Percentiles rank a stretch among this genome's conserved stretches.
Evolutionary conservation across 2,113 vertebrate genomes (phyloP).

Genomic region (Oreochromis tanganicae): DNA sequence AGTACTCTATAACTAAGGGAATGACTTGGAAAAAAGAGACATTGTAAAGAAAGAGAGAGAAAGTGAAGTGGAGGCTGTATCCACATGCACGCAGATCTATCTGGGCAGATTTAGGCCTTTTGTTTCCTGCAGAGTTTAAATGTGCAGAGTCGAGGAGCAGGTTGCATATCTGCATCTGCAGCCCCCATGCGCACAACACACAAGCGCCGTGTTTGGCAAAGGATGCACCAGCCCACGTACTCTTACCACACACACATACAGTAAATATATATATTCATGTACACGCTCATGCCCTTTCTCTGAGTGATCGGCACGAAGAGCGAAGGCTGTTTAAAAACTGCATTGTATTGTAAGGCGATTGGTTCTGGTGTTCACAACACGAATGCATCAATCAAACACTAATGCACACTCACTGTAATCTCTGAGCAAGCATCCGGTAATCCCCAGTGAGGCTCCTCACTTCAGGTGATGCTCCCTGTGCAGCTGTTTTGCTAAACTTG

Average conservation of each 20-base stretch:
- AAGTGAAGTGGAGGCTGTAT: slow-evolving; percentile 21
- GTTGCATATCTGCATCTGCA: slow-evolving; percentile 64
- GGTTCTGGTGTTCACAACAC: slow-evolving; percentile 17
- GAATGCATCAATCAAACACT: slow-evolving; percentile 55
- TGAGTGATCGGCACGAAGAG: slow-evolving; percentile 25
- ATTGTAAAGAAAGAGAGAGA: not conserved
- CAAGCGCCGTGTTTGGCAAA: slow-evolving; percentile 35
- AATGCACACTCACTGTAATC: slow-evolving; percentile 52
- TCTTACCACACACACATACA: slow-evolving; percentile 49
- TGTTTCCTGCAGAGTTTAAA: slow-evolving; percentile 42
- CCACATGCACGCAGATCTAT: slow-evolving; percentile 47
- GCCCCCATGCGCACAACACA: slow-evolving; percentile 13
- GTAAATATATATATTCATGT: not conserved
- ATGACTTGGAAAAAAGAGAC: slow-evolving; percentile 30
- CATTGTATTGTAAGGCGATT: slow-evolving; percentile 41
- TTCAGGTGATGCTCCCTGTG: slow-evolving; percentile 62
- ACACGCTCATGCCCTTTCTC: not conserved
- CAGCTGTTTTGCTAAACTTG: slow-evolving; percentile 56
- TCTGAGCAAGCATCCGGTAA: slow-evolving; percentile 43
- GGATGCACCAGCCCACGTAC: slow-evolving; percentile 35
- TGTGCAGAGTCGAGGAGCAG: slow-evolving; percentile 43
- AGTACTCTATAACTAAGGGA: slow-evolving; percentile 56
- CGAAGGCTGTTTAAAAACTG: slow-evolving; percentile 37
- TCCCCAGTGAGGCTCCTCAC: slow-evolving; percentile 45
- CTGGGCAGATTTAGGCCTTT: slow-evolving; percentile 63